Conservation (phyloP, 1,140 invertebrate genomes). For the Apis florea region DNA sequence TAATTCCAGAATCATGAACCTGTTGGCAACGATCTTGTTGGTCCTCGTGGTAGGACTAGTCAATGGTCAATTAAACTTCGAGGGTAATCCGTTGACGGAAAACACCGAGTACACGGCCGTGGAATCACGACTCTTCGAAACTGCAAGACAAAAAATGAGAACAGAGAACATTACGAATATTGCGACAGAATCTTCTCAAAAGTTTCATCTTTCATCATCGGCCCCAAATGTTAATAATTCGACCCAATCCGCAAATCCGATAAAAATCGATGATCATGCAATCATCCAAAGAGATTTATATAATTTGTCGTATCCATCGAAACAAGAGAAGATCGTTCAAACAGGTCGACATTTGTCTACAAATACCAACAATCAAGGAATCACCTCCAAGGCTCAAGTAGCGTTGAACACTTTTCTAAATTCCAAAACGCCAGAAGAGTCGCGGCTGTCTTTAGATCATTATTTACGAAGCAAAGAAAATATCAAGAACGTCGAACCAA, state of each 20-base stretch:
- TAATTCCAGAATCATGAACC: slow-evolving; percentile 60
- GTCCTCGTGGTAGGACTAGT: slow-evolving; percentile 46
- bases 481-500: neutral
- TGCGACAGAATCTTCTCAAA: slow-evolving; percentile 4
- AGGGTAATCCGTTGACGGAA: slow-evolving; percentile 75
- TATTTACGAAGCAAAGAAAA: slow-evolving; percentile 61
- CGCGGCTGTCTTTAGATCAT: slow-evolving; percentile 70
- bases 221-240: neutral
- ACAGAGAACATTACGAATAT: slow-evolving; percentile 5
- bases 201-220: slow-evolving; percentile 9
- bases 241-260: neutral
- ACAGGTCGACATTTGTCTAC: neutral
- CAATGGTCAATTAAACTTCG: slow-evolving; percentile 73
- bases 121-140: slow-evolving; percentile 66
- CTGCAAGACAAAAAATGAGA: slow-evolving; percentile 30
- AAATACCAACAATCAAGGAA: neutral
- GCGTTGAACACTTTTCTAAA: slow-evolving; percentile 63
- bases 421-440: slow-evolving; percentile 74
- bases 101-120: slow-evolving; percentile 75
- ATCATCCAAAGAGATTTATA: neutral
- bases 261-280: too few species aligned
- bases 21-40: slow-evolving; percentile 44
- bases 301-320: neutral
- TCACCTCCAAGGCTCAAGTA: neutral
- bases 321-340: neutral